phyloP scores from a whole-genome alignment of 2,888 invertebrate species.

The Lepidochitona cinerea region DNA sequence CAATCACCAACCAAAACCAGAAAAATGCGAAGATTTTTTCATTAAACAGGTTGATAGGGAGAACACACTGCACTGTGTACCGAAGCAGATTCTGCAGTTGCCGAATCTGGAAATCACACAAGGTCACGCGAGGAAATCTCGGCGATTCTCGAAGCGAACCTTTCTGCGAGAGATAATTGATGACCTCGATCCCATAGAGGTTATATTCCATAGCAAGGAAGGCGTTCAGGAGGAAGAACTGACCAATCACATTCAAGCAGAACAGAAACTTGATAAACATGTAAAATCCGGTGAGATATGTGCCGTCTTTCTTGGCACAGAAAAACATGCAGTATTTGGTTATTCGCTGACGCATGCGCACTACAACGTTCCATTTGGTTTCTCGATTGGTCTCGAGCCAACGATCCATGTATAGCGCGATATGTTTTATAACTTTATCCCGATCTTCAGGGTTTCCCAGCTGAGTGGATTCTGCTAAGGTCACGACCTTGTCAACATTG shows the following conservation, averaged over 20 bases:
- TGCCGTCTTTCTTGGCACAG: conserved; percentile 59
- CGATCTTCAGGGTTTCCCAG: conserved; percentile 45
- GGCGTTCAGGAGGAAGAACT: conserved; percentile 63
- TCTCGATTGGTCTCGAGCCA: conserved; percentile 56
- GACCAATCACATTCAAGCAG: conserved; percentile 62
- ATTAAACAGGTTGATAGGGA: conserved; percentile 62
- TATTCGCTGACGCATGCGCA: conserved; percentile 45
- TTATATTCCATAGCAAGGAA: conserved; percentile 62
- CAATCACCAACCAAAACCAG: conserved; percentile 61
- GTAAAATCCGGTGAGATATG: conserved; percentile 60
- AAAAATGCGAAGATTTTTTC: conserved; percentile 62
- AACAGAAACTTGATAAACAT: conserved; percentile 59
- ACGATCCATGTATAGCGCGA: conserved; percentile 53
- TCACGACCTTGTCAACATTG: conserved; percentile 55
- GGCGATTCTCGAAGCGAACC: conserved; percentile 47
- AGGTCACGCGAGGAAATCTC: conserved; percentile 53
- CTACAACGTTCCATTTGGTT: conserved; percentile 50
- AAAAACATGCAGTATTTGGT: conserved; percentile 51
- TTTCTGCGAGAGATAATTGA: conserved; percentile 39
- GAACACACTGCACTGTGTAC: conserved; percentile 58
- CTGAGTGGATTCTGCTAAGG: conserved; percentile 54
- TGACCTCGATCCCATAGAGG: conserved; percentile 58
- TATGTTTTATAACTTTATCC: conserved; percentile 43
- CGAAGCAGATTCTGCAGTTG: conserved; percentile 57
- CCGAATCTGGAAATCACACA: conserved; percentile 62